These are phyloP conservation scores for Agelastica alni DNA, from an alignment of 2,888 invertebrate species.

Conservation along the genomic window DNA sequence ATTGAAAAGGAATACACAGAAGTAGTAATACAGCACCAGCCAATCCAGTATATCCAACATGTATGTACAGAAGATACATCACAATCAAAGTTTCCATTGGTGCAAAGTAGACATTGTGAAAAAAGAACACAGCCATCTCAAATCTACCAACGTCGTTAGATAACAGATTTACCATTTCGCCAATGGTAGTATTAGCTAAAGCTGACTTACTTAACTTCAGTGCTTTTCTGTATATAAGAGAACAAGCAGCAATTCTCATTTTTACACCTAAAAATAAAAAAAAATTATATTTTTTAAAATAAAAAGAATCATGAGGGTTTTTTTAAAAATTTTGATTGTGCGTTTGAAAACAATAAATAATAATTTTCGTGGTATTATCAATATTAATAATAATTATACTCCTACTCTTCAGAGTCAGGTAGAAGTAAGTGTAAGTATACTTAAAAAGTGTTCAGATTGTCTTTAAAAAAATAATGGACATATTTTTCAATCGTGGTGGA, in stretches of 20 bases:
- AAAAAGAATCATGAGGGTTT: too few relatives aligned
- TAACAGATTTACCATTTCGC: slow-evolving; percentile 58
- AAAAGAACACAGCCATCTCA: slow-evolving; percentile 57
- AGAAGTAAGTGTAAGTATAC: too few relatives aligned
- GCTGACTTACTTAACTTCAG: slow-evolving; percentile 75
- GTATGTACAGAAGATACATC: slow-evolving; percentile 58
- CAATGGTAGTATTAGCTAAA: slow-evolving; percentile 80
- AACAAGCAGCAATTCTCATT: slow-evolving; percentile 60
- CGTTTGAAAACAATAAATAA: too few relatives aligned
- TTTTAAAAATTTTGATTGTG: too few relatives aligned
- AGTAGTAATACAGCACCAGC: slow-evolving; percentile 53
- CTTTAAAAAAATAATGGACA: too few relatives aligned
- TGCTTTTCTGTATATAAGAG: slow-evolving; percentile 32
- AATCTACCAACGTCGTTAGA: slow-evolving; percentile 88
- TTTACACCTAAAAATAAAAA: slow-evolving; percentile 72
- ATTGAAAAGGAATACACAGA: slow-evolving; percentile 47
- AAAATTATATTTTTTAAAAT: too few relatives aligned
- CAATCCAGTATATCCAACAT: slow-evolving; percentile 52
- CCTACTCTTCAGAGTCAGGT: too few relatives aligned
- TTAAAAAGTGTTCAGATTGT: too few relatives aligned
- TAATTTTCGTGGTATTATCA: too few relatives aligned
- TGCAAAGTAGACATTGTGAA: slow-evolving; percentile 32
- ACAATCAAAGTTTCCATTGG: slow-evolving; percentile 64
- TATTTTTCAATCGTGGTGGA: too few relatives aligned
- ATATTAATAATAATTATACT: too few relatives aligned